These are phyloP conservation scores for Orchesellides sinensis DNA, from an alignment of 2,888 invertebrate species.

Conservation along the genomic window DNA sequence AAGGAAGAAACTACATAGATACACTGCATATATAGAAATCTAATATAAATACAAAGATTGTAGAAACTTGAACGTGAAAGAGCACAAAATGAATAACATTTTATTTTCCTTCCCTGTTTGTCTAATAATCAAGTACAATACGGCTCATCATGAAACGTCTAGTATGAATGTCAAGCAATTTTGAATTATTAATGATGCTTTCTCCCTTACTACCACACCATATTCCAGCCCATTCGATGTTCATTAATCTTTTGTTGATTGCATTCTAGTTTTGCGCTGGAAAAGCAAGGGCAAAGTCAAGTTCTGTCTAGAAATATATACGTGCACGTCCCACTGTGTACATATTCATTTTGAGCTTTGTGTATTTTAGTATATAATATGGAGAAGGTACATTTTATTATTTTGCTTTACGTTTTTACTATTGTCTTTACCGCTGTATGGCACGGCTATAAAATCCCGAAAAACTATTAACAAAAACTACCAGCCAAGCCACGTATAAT, in stretches of 20 bases:
- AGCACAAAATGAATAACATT: background rate
- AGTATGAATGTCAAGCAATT: conserved; percentile 19
- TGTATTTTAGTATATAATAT: background rate
- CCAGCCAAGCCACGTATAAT: background rate
- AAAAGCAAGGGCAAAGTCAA: background rate
- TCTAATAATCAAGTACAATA: background rate
- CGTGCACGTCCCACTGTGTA: too few species aligned
- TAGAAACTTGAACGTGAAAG: background rate
- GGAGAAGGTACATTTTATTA: too few species aligned
- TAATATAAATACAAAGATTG: background rate
- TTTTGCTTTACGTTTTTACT: background rate
- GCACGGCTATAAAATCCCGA: background rate
- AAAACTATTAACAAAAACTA: background rate
- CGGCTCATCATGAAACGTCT: background rate
- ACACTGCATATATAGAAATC: too few species aligned
- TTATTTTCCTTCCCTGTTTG: background rate
- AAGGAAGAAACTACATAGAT: too few species aligned
- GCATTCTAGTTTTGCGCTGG: background rate
- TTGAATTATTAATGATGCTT: conserved; percentile 49
- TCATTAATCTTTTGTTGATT: conserved; percentile 54
- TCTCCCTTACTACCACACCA: background rate
- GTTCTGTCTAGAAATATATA: background rate
- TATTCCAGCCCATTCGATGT: conserved; percentile 44
- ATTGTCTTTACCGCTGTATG: background rate
- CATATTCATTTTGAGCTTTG: background rate